Evolutionary conservation across 2,113 vertebrate genomes (phyloP).

Genomic region (Pterocles orientalis): DNA sequence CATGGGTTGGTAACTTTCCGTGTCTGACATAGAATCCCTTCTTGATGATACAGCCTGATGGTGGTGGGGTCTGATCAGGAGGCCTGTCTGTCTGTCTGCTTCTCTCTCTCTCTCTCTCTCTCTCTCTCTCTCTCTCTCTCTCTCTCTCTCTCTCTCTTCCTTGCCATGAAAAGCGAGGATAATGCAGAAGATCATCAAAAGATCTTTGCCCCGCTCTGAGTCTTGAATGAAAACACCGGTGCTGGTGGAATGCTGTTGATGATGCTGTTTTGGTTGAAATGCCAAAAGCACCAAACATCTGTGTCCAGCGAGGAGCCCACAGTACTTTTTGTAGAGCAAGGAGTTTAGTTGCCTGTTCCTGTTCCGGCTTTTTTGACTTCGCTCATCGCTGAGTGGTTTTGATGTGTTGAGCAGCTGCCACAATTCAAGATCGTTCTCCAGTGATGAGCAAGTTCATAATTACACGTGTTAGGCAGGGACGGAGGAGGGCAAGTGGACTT

Average conservation of each 20-base stretch:
- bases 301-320: neutral
- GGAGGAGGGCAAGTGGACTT: neutral
- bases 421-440: neutral
- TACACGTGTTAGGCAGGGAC: fast-evolving
- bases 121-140: no score
- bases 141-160: neutral
- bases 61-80: neutral
- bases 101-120: neutral
- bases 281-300: neutral
- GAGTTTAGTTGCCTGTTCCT: neutral
- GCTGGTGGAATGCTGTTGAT: fast-evolving
- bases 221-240: neutral
- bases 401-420: neutral
- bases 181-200: neutral
- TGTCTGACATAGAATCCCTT: neutral
- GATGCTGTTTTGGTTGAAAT: neutral
- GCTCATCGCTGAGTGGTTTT: neutral
- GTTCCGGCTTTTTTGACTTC: neutral
- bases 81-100: neutral
- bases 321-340: neutral
- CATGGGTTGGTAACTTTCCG: neutral
- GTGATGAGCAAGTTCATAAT: neutral
- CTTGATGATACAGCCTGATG: neutral
- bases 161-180: fast-evolving
- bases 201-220: neutral